Evolutionary conservation across 2,797 vertebrate species (phyloP), one percentile per base, ranked within the genome.

Genomic region (Aplochiton taeniatus): DNA sequence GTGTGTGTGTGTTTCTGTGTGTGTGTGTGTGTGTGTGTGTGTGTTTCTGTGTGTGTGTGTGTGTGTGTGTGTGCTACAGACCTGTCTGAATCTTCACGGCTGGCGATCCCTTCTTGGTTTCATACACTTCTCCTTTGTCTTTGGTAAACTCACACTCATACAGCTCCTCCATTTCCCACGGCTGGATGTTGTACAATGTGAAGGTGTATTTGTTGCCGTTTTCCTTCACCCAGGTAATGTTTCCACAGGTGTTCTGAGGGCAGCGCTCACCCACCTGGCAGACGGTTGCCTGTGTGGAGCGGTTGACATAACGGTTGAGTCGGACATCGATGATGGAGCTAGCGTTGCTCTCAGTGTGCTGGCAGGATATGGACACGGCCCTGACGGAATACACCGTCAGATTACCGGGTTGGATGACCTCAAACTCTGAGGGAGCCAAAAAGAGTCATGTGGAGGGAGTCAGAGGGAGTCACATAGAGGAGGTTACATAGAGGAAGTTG

Each of bases 321-420:
- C 11, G 54, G 8, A 56, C 63, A 0, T 31, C 41, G 8, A 61
- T 0, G 0, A 0, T 10, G 50, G 9, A 10, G 1, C 0, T 14
- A 0, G 0, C 0, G 8, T 7, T 0, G 0, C 9, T 0, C 17
- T 1, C 43, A 11, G 18, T 0, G 58, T 61, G 8, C 19, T 49
- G n/a, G 44, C 80, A 82, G 18, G 45, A 65, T 31, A 82, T 51
- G 13, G 1, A 70, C 20, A 77, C 57, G 9, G 63, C 61, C 44
- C 42, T 53, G 10, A 67, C 46, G 0, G 58, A 57, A 43, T 75
- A 58, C 52, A 68, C 19, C 0, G 31, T 65, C 4, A 47, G 69
- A 13, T 44, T n/a, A n/a, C 49, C 17, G 4, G 56, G 51, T 31
- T 46, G 11, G 9, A 58, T 48, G 42, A 64, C 57, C 0, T 0